These are phyloP conservation scores for Solenopsis invicta DNA, from an alignment of 1,140 invertebrate genomes.

Conservation along the genomic window DNA sequence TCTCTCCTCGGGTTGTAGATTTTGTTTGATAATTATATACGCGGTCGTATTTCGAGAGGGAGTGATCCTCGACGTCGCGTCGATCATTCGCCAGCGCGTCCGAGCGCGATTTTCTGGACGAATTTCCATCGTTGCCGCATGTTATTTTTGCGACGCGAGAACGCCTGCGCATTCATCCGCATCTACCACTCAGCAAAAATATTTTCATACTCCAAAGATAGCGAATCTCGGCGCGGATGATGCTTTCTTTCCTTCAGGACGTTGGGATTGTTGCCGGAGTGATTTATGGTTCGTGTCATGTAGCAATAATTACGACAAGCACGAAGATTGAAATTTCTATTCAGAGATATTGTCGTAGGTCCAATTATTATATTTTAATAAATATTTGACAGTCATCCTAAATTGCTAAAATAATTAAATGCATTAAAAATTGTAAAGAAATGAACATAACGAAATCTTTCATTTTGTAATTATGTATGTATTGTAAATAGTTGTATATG, in stretches of 20 bases:
- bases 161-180: conserved; percentile 23
- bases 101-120: conserved; percentile 57
- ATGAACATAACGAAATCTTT: background rate
- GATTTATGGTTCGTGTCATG: conserved; percentile 8
- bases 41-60: conserved; percentile 49
- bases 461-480: background rate
- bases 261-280: background rate
- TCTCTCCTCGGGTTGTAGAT: conserved; percentile 52
- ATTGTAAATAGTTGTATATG: background rate
- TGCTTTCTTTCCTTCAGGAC: conserved; percentile 19
- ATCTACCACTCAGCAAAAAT: conserved; percentile 42
- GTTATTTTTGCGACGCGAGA: conserved; percentile 59
- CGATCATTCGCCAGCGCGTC: conserved; percentile 15
- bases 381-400: background rate
- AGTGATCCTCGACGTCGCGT: conserved; percentile 63
- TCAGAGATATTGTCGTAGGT: background rate
- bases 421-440: background rate
- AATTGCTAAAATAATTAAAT: background rate
- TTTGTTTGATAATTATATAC: conserved; percentile 58
- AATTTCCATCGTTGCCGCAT: conserved; percentile 40
- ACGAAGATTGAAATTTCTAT: background rate
- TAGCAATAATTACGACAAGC: conserved; percentile 9
- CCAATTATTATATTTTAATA: background rate
- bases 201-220: conserved; percentile 38
- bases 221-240: conserved; percentile 3